Conservation (phyloP, 2,888 invertebrate species). For the Drosophila prostipennis region DNA sequence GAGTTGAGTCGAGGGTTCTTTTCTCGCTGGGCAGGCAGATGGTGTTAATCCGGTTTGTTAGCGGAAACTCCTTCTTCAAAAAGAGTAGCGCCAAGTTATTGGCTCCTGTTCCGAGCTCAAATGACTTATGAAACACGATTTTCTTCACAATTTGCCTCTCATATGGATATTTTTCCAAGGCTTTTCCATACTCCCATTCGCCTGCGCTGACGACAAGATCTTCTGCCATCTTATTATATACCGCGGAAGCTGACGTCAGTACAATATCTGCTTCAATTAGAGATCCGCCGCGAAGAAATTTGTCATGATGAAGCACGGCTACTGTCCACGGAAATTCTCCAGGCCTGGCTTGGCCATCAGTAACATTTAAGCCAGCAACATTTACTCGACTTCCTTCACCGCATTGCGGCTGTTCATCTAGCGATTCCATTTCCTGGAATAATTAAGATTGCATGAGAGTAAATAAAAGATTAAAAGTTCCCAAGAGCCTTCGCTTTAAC, state of each 20-base stretch:
- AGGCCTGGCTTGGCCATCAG: neutral
- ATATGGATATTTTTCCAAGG: neutral
- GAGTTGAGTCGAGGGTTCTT: neutral
- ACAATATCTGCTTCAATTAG: neutral
- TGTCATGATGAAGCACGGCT: neutral
- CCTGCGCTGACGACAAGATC: neutral
- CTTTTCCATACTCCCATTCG: neutral
- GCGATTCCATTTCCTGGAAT: neutral
- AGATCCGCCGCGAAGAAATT: neutral
- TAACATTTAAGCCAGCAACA: neutral
- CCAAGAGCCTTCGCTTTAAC: too few relatives aligned
- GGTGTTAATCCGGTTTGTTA: neutral
- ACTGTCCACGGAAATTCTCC: slow-evolving; percentile 2
- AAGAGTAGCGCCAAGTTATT: slow-evolving; percentile 8
- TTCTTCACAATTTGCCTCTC: neutral
- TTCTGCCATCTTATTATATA: neutral
- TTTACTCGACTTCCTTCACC: neutral
- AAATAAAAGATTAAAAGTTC: neutral
- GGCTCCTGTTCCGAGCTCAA: neutral
- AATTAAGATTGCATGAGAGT: neutral
- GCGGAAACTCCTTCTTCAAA: neutral
- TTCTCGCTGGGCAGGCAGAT: neutral
- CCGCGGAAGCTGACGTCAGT: neutral
- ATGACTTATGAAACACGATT: neutral
- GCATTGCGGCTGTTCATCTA: neutral